Percentiles rank a stretch among this genome's conserved stretches.
phyloP scores from a whole-genome alignment of 2,113 vertebrate species.

The Propithecus coquereli region DNA sequence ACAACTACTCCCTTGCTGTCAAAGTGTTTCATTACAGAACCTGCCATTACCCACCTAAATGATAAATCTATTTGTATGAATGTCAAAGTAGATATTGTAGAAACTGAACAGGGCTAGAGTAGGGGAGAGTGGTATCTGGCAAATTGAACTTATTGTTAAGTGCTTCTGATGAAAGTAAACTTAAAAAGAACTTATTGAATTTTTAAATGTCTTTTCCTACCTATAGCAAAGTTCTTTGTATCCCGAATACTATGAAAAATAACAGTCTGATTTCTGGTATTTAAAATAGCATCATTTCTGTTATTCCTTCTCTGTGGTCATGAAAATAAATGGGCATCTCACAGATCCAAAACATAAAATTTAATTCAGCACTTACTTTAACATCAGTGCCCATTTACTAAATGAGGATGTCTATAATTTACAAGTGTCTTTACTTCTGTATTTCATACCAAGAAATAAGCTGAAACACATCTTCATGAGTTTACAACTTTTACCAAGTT shows the following conservation, averaged over 20 bases:
- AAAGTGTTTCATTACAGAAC: constrained; percentile 23
- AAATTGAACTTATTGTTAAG: not conserved
- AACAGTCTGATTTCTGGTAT: not conserved
- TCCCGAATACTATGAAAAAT: not conserved
- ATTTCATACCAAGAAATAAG: not conserved
- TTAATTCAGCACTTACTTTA: not conserved
- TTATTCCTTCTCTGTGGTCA: not conserved
- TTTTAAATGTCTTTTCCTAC: not conserved
- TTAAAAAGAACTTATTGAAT: not conserved
- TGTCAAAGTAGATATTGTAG: not conserved
- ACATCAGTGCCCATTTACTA: not conserved
- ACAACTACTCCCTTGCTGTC: constrained; percentile 29
- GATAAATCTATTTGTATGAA: constrained; percentile 25
- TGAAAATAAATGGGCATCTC: not conserved
- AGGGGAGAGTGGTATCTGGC: not conserved
- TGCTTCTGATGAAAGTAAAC: not conserved
- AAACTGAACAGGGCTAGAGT: not conserved
- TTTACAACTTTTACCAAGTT: not conserved
- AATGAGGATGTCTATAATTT: not conserved
- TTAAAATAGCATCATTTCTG: not conserved
- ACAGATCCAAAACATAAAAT: not conserved
- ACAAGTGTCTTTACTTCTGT: not conserved
- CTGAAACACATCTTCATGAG: not conserved
- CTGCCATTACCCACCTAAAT: not conserved
- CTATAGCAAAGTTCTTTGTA: not conserved